These are phyloP conservation scores for Monodelphis domestica DNA, from an alignment of 2,797 vertebrate genomes.

Conservation along the genomic window DNA sequence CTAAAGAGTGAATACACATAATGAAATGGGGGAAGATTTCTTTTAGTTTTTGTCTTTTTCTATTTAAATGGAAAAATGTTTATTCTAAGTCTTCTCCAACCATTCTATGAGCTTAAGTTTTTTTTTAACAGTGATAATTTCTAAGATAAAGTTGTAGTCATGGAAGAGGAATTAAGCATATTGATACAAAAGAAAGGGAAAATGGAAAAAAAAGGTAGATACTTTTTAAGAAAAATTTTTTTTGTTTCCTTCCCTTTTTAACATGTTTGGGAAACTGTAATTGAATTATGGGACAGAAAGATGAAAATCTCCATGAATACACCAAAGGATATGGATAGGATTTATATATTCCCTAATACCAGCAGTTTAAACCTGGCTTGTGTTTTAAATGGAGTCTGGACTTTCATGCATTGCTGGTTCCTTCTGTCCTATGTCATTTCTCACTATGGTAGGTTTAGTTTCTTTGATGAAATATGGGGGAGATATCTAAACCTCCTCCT, in stretches of 20 bases:
- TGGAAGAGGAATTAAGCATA: neutral
- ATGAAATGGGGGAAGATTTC: neutral
- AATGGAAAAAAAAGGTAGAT: neutral
- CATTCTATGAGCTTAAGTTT: neutral
- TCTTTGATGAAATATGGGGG: neutral
- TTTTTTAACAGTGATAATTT: conserved; percentile 34
- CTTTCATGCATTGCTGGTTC: neutral
- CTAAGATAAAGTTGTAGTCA: neutral
- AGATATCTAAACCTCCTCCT: conserved; percentile 19
- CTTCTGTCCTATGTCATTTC: neutral
- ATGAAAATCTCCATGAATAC: neutral
- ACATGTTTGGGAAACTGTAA: neutral
- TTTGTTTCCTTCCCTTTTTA: neutral
- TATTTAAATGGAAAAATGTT: neutral
- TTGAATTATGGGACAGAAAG: neutral
- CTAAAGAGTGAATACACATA: neutral
- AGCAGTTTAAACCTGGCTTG: neutral
- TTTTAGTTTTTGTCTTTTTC: neutral
- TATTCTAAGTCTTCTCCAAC: neutral
- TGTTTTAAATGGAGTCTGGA: neutral
- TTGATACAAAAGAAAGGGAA: neutral
- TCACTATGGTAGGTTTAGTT: neutral
- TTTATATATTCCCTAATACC: neutral
- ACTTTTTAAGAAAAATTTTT: conserved; percentile 21
- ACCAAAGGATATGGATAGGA: neutral